phyloP scores from a whole-genome alignment of 2,888 invertebrate species.

The Drosophila antonietae region DNA sequence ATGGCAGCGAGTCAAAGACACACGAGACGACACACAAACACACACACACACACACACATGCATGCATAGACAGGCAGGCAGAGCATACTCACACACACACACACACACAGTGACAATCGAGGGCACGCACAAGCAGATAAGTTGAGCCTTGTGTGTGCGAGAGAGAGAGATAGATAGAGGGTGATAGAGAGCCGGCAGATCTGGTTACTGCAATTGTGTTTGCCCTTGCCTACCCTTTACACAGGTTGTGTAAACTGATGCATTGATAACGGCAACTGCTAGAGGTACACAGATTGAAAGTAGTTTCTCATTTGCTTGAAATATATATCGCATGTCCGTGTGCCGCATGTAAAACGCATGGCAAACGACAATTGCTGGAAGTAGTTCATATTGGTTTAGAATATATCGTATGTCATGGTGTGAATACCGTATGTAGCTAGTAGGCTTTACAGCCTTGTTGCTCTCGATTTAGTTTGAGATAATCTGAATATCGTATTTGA shows the following conservation, averaged over 20 bases:
- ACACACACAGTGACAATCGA: slow-evolving; percentile 31
- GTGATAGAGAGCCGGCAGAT: slow-evolving; percentile 1
- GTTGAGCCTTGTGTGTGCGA: slow-evolving; percentile 6
- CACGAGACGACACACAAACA: slow-evolving; percentile 20
- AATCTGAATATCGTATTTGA: too few species aligned
- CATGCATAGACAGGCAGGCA: background rate
- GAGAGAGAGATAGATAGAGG: background rate
- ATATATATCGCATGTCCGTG: slow-evolving; percentile 6
- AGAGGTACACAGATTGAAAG: background rate
- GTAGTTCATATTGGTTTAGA: background rate
- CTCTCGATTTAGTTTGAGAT: too few species aligned
- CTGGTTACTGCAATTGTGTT: slow-evolving; percentile 22
- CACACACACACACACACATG: slow-evolving; percentile 12
- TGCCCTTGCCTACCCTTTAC: slow-evolving; percentile 22
- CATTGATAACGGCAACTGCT: background rate
- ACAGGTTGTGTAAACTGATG: slow-evolving; percentile 16
- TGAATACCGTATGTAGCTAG: too few species aligned
- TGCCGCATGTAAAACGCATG: background rate
- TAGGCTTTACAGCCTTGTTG: too few species aligned
- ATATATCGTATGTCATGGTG: background rate
- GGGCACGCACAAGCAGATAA: slow-evolving; percentile 50
- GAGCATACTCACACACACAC: slow-evolving; percentile 4
- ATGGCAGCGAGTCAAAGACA: slow-evolving; percentile 68
- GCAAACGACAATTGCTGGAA: background rate
- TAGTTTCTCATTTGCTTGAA: slow-evolving; percentile 3